phyloP scores from a whole-genome alignment of 2,888 invertebrate genomes.

The Phlogophora meticulosa region DNA sequence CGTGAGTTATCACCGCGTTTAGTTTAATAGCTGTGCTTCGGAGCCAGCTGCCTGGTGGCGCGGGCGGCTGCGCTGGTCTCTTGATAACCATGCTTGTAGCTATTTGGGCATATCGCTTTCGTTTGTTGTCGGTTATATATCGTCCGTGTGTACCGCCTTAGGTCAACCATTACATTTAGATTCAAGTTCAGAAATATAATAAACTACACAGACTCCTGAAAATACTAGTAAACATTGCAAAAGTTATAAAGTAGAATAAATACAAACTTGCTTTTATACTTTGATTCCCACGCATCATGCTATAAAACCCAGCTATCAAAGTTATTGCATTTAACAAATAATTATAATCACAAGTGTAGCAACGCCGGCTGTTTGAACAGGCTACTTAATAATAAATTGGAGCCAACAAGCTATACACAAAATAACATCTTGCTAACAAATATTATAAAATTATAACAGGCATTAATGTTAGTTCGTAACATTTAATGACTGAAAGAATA shows the following conservation, averaged over 20 bases:
- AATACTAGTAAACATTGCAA: background rate
- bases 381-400: conserved; percentile 65
- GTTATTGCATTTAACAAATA: conserved; percentile 63
- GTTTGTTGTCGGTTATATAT: conserved; percentile 77
- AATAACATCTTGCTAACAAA: conserved; percentile 72
- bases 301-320: conserved; percentile 51
- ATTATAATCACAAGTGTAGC: conserved; percentile 61
- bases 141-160: conserved; percentile 41
- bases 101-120: conserved; percentile 78
- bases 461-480: conserved; percentile 68
- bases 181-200: conserved; percentile 4
- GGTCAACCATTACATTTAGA: conserved; percentile 36
- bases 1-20: conserved; percentile 85
- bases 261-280: conserved; percentile 18
- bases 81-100: conserved; percentile 75
- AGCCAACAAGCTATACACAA: conserved; percentile 48
- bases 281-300: conserved; percentile 58
- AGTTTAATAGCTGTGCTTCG: conserved; percentile 82
- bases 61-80: conserved; percentile 71
- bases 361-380: conserved; percentile 45
- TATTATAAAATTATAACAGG: conserved; percentile 70
- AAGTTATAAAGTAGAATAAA: conserved; percentile 6
- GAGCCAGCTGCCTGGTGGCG: conserved; percentile 71
- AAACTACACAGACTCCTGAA: background rate
- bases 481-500: conserved; percentile 75